phyloP scores from a whole-genome alignment of 1,140 invertebrate species.

The Sarcophaga peregrina region DNA sequence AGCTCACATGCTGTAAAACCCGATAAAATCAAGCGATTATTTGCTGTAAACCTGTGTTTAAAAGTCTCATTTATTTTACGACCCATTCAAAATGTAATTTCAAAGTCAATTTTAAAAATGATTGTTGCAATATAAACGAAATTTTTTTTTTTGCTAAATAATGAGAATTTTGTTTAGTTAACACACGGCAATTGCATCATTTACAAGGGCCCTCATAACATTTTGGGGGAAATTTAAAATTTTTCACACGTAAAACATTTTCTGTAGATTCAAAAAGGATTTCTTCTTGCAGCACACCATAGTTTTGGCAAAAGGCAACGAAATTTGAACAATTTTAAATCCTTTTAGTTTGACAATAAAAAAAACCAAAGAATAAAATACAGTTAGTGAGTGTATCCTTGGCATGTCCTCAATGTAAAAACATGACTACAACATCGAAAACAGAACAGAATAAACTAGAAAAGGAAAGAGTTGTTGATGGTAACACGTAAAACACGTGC shows the following conservation, averaged over 20 bases:
- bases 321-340: not conserved
- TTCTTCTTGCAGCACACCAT: not conserved
- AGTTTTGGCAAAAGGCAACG: not conserved
- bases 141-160: too few relatives aligned
- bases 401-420: not conserved
- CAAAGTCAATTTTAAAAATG: too few relatives aligned
- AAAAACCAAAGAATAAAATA: not conserved
- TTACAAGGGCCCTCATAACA: not conserved
- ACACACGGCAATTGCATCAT: not conserved
- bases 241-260: not conserved
- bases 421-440: not conserved
- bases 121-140: too few relatives aligned
- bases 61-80: too few relatives aligned
- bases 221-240: not conserved
- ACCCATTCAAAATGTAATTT: too few relatives aligned
- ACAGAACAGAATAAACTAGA: not conserved
- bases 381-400: not conserved
- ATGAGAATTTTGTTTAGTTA: not conserved
- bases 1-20: too few relatives aligned
- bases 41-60: too few relatives aligned
- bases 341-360: slow-evolving; percentile 6
- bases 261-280: not conserved
- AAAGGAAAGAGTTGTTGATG: slow-evolving; percentile 19
- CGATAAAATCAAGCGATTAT: too few relatives aligned
- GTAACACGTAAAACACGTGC: slow-evolving; percentile 19